Evolutionary conservation across 2,797 vertebrate species (phyloP), one percentile per base, ranked within the genome.

Genomic region (Philypnodon macrostomus): DNA sequence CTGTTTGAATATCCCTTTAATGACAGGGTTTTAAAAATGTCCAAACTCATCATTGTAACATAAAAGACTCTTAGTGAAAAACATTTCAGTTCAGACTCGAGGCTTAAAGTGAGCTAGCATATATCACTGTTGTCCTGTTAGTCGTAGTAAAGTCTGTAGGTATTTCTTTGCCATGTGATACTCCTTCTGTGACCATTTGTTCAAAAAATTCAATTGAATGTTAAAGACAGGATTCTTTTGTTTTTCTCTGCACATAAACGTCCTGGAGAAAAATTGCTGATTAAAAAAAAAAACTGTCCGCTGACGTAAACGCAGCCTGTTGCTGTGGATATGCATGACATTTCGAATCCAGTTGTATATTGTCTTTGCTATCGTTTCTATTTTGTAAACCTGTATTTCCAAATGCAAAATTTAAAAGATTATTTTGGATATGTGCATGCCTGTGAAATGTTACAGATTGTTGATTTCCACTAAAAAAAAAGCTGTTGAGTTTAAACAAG

Each of bases 321-420:
- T 75, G 73, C 55, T 76, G 77, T 83, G 58, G 67, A 86, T 81
- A 80, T 87, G 83, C 86, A 86, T 84, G 81, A 74, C 81, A 75
- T 77, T 79, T 69, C 52, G n/a, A 11, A 77, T 58, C 82, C 69
- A 74, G 79, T 73, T 88, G 80, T 88, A 88, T 70, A 85, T 77
- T 63, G 77, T 85, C 85, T 82, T 83, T 87, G 73, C 82, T 70
- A 57, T 86, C 19, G 67, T 86, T 88, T 86, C 72, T 85, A 87
- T 89, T 89, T 89, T 90, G 84, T 89, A 85, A n/a, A 88, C 73
- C 75, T 90, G 85, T 88, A 89, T 89, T 90, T 89, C 75, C 82
- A 83, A 86, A 85, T 88, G 81, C 85, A 85, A 89, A 83, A 81
- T 85, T 87, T 77, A 75, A 87, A 89, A 88, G 80, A 88, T 88